These are phyloP conservation scores for Phodopus roborovskii DNA, from an alignment of 2,113 vertebrate genomes.

Conservation along the genomic window DNA sequence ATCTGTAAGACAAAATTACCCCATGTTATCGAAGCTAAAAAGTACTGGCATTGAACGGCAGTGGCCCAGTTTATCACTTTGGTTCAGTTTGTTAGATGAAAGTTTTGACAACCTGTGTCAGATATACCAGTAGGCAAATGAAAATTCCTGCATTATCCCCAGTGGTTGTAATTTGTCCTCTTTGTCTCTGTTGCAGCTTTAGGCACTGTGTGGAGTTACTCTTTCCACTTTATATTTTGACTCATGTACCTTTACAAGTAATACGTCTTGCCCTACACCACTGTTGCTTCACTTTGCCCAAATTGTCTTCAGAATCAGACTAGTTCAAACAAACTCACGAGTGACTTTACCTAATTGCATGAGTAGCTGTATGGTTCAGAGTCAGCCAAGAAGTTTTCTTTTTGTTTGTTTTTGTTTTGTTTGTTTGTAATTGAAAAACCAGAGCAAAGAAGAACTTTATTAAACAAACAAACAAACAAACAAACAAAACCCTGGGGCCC, in stretches of 20 bases:
- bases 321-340: not conserved
- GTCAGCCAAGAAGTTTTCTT: not conserved
- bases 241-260: slow-evolving; percentile 1
- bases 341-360: not conserved
- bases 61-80: not conserved
- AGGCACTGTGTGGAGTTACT: not conserved
- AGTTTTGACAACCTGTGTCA: not conserved
- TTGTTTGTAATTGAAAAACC: too few relatives aligned
- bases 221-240: not conserved
- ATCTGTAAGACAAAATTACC: not conserved
- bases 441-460: not conserved
- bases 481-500: not conserved
- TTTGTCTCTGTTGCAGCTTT: not conserved
- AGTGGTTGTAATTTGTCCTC: not conserved
- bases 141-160: not conserved
- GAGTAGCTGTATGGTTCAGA: not conserved
- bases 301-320: not conserved
- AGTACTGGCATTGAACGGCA: not conserved
- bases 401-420: too few relatives aligned
- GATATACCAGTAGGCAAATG: not conserved
- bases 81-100: not conserved
- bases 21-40: not conserved
- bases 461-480: not conserved
- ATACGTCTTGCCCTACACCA: not conserved
- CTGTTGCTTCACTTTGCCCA: not conserved